Evolutionary conservation across 2,888 invertebrate species (phyloP).

Genomic region (Acleris emargana): DNA sequence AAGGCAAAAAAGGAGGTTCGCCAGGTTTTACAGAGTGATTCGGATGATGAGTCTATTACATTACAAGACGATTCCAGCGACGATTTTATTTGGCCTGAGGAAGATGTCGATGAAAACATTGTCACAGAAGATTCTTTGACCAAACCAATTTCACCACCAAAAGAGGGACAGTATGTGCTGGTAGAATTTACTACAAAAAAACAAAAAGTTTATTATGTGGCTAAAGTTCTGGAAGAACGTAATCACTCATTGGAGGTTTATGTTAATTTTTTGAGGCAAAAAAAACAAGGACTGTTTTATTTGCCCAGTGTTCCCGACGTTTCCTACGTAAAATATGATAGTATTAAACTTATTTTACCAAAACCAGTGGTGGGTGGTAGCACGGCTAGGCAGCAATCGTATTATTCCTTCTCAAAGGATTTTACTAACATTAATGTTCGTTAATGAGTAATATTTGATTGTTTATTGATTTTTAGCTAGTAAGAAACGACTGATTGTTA

Average conservation of each 20-base stretch:
- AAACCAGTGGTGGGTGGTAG: neutral
- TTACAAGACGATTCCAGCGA: neutral
- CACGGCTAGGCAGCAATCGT: neutral
- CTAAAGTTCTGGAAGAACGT: neutral
- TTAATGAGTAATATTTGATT: too few species aligned
- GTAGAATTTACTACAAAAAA: neutral
- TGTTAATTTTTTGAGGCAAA: neutral
- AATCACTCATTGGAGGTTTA: neutral
- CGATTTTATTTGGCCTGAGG: neutral
- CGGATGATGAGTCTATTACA: neutral
- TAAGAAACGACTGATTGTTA: too few species aligned
- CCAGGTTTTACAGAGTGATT: too few species aligned
- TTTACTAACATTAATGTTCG: too few species aligned
- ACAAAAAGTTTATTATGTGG: neutral
- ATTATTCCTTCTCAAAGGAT: too few species aligned
- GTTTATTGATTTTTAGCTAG: too few species aligned
- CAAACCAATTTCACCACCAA: neutral
- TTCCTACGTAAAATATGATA: neutral
- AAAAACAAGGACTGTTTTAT: neutral
- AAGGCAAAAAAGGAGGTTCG: too few species aligned
- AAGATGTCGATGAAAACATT: neutral
- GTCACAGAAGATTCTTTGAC: neutral
- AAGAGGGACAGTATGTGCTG: conserved; percentile 3
- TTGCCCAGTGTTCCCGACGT: neutral
- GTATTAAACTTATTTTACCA: neutral